Percentiles rank a stretch among this genome's conserved stretches.
Evolutionary conservation across 1,140 invertebrate genomes (phyloP).

Genomic region (Drosophila setifemur): DNA sequence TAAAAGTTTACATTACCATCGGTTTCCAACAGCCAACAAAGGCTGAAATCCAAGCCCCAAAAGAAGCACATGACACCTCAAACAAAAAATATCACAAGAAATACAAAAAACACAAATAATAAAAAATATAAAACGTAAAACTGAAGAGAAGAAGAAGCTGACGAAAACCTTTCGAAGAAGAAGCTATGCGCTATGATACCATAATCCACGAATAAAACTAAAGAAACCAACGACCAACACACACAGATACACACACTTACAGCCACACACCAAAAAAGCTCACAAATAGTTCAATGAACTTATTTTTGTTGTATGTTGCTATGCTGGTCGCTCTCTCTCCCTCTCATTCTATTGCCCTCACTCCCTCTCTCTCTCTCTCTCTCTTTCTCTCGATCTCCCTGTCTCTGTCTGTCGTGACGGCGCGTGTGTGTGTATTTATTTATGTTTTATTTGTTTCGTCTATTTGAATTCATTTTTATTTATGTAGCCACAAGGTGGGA

Average conservation of each 20-base stretch:
- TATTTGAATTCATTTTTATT: constrained; percentile 70
- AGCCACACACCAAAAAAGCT: constrained; percentile 63
- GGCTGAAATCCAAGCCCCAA: constrained; percentile 53
- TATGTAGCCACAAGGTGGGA: constrained; percentile 42
- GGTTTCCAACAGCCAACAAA: constrained; percentile 23
- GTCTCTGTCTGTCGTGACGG: neutral
- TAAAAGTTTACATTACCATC: constrained; percentile 69
- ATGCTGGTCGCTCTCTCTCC: constrained; percentile 44
- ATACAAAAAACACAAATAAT: neutral
- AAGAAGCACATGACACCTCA: constrained; percentile 67
- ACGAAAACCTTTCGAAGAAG: constrained; percentile 54
- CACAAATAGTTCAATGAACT: constrained; percentile 82
- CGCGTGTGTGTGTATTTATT: constrained; percentile 47
- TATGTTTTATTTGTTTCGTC: constrained; percentile 62
- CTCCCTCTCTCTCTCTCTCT: constrained; percentile 13
- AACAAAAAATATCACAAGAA: constrained; percentile 25
- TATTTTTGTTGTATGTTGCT: constrained; percentile 72
- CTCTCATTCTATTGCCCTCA: constrained; percentile 1
- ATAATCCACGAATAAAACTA: constrained; percentile 81
- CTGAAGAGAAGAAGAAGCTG: constrained; percentile 14
- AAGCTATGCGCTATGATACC: constrained; percentile 73
- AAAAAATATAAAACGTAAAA: constrained; percentile 1
- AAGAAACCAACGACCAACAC: constrained; percentile 63
- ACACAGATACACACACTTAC: constrained; percentile 41
- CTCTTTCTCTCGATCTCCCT: constrained; percentile 5